Conservation (phyloP, 2,888 invertebrate genomes). For the Mesoligia furuncula region DNA sequence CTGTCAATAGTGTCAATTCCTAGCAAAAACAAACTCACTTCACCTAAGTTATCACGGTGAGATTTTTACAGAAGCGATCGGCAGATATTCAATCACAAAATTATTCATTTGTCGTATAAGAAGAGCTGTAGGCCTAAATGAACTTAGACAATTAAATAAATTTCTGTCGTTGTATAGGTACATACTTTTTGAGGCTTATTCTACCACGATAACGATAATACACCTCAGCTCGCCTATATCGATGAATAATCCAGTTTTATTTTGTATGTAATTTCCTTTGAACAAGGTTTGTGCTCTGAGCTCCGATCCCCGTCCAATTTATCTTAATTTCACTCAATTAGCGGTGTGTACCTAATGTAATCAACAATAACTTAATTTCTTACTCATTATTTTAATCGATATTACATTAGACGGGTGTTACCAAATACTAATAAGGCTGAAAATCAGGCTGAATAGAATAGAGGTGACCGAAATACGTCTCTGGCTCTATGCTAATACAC, state of each 20-base stretch:
- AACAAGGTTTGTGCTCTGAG: conserved; percentile 8
- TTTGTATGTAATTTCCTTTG: conserved; percentile 20
- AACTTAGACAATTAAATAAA: background rate
- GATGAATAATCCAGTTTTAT: conserved; percentile 23
- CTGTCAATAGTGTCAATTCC: no score
- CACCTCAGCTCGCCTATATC: background rate
- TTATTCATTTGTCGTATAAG: conserved; percentile 63
- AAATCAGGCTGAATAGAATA: background rate
- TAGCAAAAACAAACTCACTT: no score
- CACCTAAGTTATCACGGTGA: no score
- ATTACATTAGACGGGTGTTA: background rate
- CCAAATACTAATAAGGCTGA: background rate
- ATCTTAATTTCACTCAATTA: conserved; percentile 33
- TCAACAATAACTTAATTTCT: conserved; percentile 6
- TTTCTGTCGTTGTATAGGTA: no score
- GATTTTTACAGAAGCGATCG: no score
- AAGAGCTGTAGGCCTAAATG: no score
- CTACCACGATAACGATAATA: background rate
- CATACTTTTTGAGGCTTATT: background rate
- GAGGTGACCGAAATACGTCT: conserved; percentile 17
- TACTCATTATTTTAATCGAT: conserved; percentile 10
- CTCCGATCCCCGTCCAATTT: conserved; percentile 15
- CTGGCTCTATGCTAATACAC: conserved; percentile 24
- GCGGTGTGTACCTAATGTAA: conserved; percentile 24
- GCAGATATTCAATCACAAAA: conserved; percentile 62